Base-by-base conservation (phyloP, 2,888 invertebrate species). In the Ligdia adustata region DNA sequence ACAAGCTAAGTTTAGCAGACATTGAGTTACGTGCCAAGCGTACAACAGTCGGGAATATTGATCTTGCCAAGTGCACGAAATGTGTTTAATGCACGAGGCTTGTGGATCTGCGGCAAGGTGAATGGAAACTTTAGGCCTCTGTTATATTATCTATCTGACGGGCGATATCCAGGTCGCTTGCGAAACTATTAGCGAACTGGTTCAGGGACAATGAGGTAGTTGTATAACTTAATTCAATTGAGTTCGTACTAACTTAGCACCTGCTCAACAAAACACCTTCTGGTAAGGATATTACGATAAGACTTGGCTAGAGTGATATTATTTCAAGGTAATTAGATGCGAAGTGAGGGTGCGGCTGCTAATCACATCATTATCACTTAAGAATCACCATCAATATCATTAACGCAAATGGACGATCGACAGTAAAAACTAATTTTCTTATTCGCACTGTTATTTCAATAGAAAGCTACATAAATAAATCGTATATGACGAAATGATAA, bases 121-220 rank as follows among this genome's bases (percentile, higher is more conserved):
- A 58, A 58, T 55, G 50, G 53, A 34, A 45, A 58, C 45, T 46
- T 31, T 27, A 40, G 32, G 42, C 39, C 43, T 52, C 39, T 57
- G 44, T 40, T 44, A 18, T 41, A 46, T 47, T 52, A 46, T 52
- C 40, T 54, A 60, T 64, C 69, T 66, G 64, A 71, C 66, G 69
- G 70, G n/a, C 67, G 60, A 63, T 78, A 79, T 78, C 72, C 80
- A 82, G 83, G 82, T 75, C 84, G 75, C 69, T 84, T 86, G 78
- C 83, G 78, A 83, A 83, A 84, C 74, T 62, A 68, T 72, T 61
- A 74, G 69, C 71, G 57, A 88, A 82, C 80, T 84, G 77, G 87
- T 83, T 87, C 86, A 88, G 76, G 85, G 87, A 77, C 82, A 72
- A 57, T 62, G 67, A 67, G 9, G 43, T n/a, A 33, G 24, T 9